A percentile compares a stretch with the other conserved stretches of the same genome.
phyloP scores from a whole-genome alignment of 2,797 vertebrate species.

The Simalia tracyae region DNA sequence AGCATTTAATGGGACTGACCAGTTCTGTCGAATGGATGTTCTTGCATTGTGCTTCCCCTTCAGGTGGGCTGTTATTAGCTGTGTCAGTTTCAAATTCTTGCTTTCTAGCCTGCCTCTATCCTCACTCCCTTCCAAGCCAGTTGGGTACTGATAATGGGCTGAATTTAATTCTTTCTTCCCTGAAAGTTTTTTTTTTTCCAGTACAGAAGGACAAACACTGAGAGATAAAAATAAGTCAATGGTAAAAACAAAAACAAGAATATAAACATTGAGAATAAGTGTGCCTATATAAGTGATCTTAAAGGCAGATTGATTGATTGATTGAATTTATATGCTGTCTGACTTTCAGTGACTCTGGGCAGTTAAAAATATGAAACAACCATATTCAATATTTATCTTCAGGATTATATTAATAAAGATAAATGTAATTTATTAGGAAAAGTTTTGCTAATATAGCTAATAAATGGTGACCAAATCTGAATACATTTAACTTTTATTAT shows the following conservation, averaged over 20 bases:
- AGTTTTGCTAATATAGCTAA: background rate
- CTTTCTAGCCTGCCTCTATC: background rate
- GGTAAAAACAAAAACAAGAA: background rate
- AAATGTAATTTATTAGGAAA: background rate
- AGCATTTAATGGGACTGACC: background rate
- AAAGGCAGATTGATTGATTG: background rate
- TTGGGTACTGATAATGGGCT: background rate
- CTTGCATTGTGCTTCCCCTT: background rate
- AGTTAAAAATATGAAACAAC: background rate
- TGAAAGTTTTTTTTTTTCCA: background rate
- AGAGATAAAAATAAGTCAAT: background rate
- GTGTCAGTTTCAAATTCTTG: background rate
- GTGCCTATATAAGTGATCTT: background rate
- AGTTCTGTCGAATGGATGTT: background rate
- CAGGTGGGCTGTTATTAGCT: background rate
- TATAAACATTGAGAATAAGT: background rate
- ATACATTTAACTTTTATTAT: background rate
- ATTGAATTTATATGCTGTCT: background rate
- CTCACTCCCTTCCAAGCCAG: background rate
- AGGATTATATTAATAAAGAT: background rate
- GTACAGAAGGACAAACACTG: background rate
- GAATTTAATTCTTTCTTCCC: background rate
- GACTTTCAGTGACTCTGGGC: background rate
- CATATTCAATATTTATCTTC: background rate
- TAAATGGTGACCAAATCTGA: background rate